Percentiles rank a stretch among this genome's conserved stretches.
Evolutionary conservation across 23 tunicate genomes (phyloP).

Genomic region (Trididemnum miniatum): DNA sequence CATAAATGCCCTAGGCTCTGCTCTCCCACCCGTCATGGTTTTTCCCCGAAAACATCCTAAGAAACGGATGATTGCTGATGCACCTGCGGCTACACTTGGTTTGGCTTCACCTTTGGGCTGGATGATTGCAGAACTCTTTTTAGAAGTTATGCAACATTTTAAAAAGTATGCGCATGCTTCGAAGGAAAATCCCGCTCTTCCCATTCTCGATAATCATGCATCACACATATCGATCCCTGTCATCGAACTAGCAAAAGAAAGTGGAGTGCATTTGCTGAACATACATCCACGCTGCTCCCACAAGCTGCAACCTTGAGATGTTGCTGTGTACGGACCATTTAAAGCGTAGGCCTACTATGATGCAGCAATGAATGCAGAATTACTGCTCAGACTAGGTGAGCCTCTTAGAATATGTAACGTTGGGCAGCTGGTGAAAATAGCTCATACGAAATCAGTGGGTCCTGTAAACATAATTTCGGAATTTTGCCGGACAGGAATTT

Average conservation of each 20-base stretch:
- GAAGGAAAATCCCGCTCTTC: conserved; percentile 11
- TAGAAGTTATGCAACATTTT: conserved; percentile 26
- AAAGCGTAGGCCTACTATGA: conserved; percentile 14
- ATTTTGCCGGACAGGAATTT: background rate
- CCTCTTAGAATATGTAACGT: conserved; percentile 19
- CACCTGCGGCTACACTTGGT: too few relatives aligned
- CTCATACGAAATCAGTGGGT: conserved; percentile 13
- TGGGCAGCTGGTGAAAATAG: conserved; percentile 4
- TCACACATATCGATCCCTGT: conserved; percentile 21
- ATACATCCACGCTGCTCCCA: conserved; percentile 35
- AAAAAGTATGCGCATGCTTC: background rate
- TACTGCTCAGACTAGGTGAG: background rate
- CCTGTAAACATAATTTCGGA: conserved; percentile 22
- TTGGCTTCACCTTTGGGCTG: too few relatives aligned
- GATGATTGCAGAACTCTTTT: conserved; percentile 24
- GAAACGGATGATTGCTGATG: too few relatives aligned
- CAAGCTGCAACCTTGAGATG: conserved; percentile 40
- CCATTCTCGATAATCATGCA: conserved; percentile 18
- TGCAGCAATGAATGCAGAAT: background rate
- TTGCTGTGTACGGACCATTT: conserved; percentile 37
- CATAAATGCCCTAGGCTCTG: too few relatives aligned
- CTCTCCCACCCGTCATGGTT: too few relatives aligned
- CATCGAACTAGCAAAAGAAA: conserved; percentile 12
- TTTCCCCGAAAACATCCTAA: too few relatives aligned
- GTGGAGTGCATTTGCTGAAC: conserved; percentile 21